These are phyloP conservation scores for Prionailurus viverrinus DNA, from an alignment of 2,113 vertebrate genomes.

Conservation along the genomic window DNA sequence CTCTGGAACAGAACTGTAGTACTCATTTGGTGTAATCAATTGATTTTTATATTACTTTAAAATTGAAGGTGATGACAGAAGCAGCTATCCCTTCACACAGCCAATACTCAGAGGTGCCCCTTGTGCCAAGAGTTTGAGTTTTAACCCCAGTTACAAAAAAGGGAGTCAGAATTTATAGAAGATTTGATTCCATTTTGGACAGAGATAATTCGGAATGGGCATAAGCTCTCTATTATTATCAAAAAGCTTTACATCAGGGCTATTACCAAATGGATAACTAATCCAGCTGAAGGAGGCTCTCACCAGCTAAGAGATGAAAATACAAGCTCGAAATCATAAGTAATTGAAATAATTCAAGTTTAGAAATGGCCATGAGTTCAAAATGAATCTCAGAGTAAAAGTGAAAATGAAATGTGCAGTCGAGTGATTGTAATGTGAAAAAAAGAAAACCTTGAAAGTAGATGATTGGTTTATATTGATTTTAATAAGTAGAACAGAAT, in stretches of 20 bases:
- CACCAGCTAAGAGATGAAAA: not conserved
- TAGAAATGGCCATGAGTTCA: not conserved
- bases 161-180: not conserved
- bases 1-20: not conserved
- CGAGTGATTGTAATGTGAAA: not conserved
- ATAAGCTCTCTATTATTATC: not conserved
- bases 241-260: not conserved
- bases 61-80: not conserved
- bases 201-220: not conserved
- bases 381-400: slow-evolving; percentile 11
- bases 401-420: not conserved
- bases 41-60: slow-evolving; percentile 25
- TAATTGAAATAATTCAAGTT: not conserved
- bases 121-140: not conserved
- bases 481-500: not conserved
- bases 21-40: not conserved
- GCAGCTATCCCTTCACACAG: not conserved
- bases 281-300: not conserved
- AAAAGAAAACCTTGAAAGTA: not conserved
- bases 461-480: not conserved
- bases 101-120: fast-evolving
- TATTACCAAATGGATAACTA: not conserved
- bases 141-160: not conserved
- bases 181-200: not conserved
- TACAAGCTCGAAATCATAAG: not conserved